These are phyloP conservation scores for Isurus oxyrinchus DNA, from an alignment of 2,113 vertebrate species.

Conservation along the genomic window DNA sequence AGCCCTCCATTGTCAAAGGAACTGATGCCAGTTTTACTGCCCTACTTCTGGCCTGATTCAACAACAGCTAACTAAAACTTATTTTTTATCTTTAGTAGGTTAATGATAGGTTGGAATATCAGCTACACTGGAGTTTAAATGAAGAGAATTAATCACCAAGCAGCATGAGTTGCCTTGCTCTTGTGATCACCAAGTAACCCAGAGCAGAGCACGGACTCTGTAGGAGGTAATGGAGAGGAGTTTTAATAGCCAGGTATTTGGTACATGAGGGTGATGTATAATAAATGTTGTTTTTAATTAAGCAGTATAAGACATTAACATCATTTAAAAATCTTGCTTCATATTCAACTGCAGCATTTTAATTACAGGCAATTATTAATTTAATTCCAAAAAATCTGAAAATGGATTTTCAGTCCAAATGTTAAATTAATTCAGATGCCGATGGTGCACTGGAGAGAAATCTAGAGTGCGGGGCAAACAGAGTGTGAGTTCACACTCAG, in stretches of 20 bases:
- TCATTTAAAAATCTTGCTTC: neutral
- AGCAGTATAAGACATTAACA: neutral
- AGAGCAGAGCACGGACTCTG: neutral
- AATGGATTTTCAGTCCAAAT: neutral
- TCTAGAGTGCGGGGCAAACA: too few relatives aligned
- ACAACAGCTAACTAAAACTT: neutral
- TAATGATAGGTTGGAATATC: neutral
- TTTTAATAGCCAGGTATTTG: neutral
- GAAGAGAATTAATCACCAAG: neutral
- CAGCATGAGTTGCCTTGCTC: neutral
- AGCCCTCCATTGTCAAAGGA: neutral
- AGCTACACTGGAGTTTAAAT: neutral
- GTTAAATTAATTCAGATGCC: neutral
- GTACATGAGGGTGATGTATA: neutral
- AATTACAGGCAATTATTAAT: neutral
- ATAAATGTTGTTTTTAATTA: neutral
- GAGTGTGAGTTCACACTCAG: too few relatives aligned
- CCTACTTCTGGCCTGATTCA: neutral
- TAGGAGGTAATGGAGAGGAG: neutral
- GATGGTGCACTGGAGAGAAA: too few relatives aligned
- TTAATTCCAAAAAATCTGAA: neutral
- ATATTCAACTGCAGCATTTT: neutral
- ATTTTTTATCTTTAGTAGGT: neutral
- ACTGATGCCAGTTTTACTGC: neutral
- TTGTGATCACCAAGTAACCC: neutral